Percentiles rank a stretch among this genome's conserved stretches.
Conservation (phyloP, 2,113 vertebrate genomes). For the Rhea americana region DNA sequence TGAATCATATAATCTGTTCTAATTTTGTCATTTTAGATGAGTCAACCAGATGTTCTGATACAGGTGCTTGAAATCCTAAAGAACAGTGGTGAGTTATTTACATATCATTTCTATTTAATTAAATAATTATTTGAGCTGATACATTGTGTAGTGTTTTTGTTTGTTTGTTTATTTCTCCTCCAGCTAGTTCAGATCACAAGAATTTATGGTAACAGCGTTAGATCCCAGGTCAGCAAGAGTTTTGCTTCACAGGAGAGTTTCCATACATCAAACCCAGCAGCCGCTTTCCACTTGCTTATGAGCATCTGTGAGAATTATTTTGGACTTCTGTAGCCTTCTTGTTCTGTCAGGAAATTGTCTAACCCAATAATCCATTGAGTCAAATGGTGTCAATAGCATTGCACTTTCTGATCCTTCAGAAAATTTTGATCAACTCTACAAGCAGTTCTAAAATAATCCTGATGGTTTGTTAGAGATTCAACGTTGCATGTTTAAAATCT, state of each 20-base stretch:
- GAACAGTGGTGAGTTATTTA: constrained; percentile 85
- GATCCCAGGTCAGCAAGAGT: background rate
- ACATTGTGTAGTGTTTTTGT: too few species aligned
- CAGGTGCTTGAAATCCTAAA: constrained; percentile 95
- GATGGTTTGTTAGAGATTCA: background rate
- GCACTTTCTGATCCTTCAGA: background rate
- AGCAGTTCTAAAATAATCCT: background rate
- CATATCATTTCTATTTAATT: background rate
- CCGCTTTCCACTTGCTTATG: background rate
- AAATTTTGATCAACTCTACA: background rate
- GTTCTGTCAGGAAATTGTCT: background rate
- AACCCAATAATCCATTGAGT: background rate
- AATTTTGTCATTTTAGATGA: constrained; percentile 85
- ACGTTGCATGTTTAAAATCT: background rate
- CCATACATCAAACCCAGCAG: background rate
- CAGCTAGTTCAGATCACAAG: background rate
- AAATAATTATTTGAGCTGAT: background rate
- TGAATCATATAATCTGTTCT: constrained; percentile 2
- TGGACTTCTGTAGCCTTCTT: background rate
- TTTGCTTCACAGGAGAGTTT: background rate
- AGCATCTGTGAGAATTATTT: background rate
- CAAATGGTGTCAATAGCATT: background rate
- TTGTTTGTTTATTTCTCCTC: background rate
- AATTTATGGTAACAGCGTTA: background rate
- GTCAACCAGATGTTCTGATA: constrained; percentile 95